Evolutionary conservation across 2,888 invertebrate genomes (phyloP), one percentile per base, ranked within the genome.

Genomic region (Pediacus dermestoides): DNA sequence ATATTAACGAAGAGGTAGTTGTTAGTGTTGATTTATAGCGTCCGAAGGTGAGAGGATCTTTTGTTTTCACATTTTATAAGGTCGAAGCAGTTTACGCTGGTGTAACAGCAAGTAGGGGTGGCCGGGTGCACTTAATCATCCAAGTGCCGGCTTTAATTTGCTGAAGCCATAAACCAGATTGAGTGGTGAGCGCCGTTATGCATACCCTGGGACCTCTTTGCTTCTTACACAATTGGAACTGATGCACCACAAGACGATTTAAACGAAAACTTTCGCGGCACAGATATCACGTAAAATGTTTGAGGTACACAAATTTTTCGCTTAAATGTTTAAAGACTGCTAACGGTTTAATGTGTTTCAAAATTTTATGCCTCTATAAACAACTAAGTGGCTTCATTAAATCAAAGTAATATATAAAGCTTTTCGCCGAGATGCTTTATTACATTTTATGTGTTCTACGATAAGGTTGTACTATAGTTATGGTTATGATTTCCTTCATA

Each of bases 61-160:
- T 54, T 52, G 48, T 53, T 52, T 49, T 41, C 48, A 50, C 52
- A 50, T 54, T 50, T 52, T 49, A 53, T 35, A 47, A 46, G 43
- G 48, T 46, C 37, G 42, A 40, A 23, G 33, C 37, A 42, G 37
- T 42, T 42, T 30, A 42, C 40, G 52, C 28, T 34, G 48, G 41
- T 46, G 46, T 48, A 48, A 39, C 39, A 35, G 40, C 44, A 38
- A 45, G 37, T 30, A 39, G 46, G 50, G 49, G 42, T 40, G 42
- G 44, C 42, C 33, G 44, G 44, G 50, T 43, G 52, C 54, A 49
- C 55, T 63, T 61, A 58, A 63, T 63, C 61, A 63, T 63, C 55
- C 56, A 46, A 57, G 53, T 58, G 59, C 58, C 58, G 46, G 58
- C 60, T 62, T 63, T 64, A 63, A 64, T 64, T 64, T 62, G 61